Evolutionary conservation across 2,888 invertebrate species (phyloP), one percentile per base, ranked within the genome.

Genomic region (Branchellion lobata): DNA sequence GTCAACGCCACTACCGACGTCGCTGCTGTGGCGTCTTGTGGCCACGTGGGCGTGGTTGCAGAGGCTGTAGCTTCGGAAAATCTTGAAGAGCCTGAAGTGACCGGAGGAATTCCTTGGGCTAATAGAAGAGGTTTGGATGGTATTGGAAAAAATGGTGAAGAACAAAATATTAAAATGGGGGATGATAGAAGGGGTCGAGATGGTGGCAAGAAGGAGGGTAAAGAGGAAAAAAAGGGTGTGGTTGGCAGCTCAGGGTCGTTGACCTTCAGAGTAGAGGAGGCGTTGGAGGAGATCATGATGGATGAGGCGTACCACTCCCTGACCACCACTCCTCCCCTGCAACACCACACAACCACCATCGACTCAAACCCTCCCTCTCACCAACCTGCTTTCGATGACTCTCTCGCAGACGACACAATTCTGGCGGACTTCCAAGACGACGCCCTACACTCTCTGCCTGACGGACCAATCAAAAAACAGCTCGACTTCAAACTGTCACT

Each of bases 381-480:
- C 8, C 14, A 57, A 5, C n/a, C 21, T 14, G 61, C 61, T 24
- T 18, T 5, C 21, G 61, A 57, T 24, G 24, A 24, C n/a, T 14
- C 14, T 57, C 5, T n/a, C 5, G n/a, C 5, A 5, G 40, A 40
- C 5, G 8, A 14, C 5, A 40, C 40, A 14, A 5, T 14, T 8
- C 14, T 40, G 40, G 21, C n/a, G 8, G 40, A 24, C 2, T 27
- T 73, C 24, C 24, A 36, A 8, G 75, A 51, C 5, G 33, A 47
- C 21, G 53, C 27, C 14, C 53, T 61, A 18, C 18, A 11, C 24
- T 36, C 21, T 24, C 34, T 77, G 27, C 77, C 65, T 21, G 77
- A 77, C n/a, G 77, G 77, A n/a, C 65, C 77, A 31, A 65, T 77
- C 65, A 77, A 65, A 36, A 57, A 65, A n/a, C 77, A 77, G 65